These are phyloP conservation scores for Cichladusa arquata DNA, from an alignment of 2,113 vertebrate species.

Conservation along the genomic window DNA sequence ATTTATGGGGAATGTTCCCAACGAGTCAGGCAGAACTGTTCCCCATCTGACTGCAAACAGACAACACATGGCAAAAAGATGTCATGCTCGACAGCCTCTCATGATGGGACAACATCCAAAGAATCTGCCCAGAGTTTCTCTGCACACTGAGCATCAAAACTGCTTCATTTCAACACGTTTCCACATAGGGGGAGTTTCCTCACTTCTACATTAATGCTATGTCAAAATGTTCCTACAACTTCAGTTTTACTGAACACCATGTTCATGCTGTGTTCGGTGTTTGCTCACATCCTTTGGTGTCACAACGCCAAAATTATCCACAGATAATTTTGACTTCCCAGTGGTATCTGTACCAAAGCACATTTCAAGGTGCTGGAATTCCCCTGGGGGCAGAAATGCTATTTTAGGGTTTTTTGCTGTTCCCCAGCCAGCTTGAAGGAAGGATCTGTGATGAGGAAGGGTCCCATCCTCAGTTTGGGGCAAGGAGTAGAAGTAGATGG, in stretches of 20 bases:
- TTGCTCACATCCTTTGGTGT: neutral
- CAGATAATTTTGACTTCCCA: neutral
- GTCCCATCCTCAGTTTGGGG: neutral
- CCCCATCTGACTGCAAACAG: neutral
- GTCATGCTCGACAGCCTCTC: fast-evolving
- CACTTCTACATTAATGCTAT: neutral
- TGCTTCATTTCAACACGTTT: neutral
- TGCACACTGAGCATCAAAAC: neutral
- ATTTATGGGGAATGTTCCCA: neutral
- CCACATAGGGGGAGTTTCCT: neutral
- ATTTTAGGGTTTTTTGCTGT: neutral
- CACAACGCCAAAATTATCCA: fast-evolving
- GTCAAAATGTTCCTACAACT: neutral
- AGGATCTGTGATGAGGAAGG: neutral
- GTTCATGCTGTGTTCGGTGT: fast-evolving
- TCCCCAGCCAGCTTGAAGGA: neutral
- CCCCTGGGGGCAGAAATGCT: neutral
- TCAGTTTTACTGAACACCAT: neutral
- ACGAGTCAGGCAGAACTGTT: fast-evolving
- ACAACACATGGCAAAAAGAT: neutral
- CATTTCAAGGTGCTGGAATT: neutral
- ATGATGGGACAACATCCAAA: neutral
- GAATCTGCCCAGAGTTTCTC: neutral
- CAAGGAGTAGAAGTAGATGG: fast-evolving
- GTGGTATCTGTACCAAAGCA: neutral